Conservation (phyloP, 1,140 invertebrate genomes). For the Saxidomus purpurata region DNA sequence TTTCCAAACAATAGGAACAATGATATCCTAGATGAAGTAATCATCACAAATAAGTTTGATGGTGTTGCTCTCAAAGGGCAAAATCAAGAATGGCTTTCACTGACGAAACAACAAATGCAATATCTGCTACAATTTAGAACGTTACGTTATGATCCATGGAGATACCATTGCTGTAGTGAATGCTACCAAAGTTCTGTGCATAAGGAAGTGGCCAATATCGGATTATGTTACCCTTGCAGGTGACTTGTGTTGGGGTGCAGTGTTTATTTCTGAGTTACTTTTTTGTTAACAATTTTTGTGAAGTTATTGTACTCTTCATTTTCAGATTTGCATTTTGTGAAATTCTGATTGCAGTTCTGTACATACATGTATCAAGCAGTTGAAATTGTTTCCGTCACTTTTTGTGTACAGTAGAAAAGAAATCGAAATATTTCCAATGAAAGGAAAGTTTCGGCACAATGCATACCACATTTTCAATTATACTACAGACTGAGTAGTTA, state of each 20-base stretch:
- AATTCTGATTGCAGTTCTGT: no score
- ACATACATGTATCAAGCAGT: not conserved
- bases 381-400: not conserved
- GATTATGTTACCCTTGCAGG: not conserved
- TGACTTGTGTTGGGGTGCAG: not conserved
- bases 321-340: no score
- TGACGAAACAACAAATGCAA: not conserved
- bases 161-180: not conserved
- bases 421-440: no score
- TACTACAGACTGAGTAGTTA: no score
- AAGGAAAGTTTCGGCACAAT: no score
- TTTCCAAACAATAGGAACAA: not conserved
- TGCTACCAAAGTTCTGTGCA: not conserved
- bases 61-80: not conserved
- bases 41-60: not conserved
- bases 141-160: not conserved
- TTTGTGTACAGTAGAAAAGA: no score
- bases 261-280: no score
- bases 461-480: no score
- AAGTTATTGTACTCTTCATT: no score
- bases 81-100: not conserved
- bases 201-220: not conserved
- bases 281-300: no score
- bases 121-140: not conserved
- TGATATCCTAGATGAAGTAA: not conserved